A percentile compares a stretch with the other conserved stretches of the same genome.
phyloP scores from a whole-genome alignment of 2,797 vertebrate genomes.

The Psittacula derbiana region DNA sequence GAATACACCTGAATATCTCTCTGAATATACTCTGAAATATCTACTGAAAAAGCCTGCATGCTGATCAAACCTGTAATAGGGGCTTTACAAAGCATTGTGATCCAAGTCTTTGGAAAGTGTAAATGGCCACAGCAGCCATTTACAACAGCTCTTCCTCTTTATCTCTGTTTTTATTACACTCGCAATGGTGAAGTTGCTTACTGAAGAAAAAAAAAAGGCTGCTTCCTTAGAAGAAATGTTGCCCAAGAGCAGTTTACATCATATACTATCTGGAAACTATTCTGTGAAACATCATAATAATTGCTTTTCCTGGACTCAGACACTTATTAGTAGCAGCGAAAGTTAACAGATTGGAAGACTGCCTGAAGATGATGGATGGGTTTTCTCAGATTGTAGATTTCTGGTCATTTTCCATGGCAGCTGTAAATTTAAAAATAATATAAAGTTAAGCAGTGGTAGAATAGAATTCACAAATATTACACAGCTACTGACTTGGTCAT shows the following conservation, averaged over 20 bases:
- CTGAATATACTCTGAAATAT: neutral
- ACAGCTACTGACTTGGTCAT: slow-evolving; percentile 24
- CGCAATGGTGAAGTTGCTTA: neutral
- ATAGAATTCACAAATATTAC: slow-evolving; percentile 37
- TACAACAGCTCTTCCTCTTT: neutral
- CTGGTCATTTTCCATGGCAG: slow-evolving; percentile 87
- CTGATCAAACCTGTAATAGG: neutral
- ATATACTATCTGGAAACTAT: slow-evolving; percentile 77
- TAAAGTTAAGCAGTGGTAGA: slow-evolving; percentile 38
- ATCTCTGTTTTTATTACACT: neutral
- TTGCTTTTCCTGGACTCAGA: slow-evolving; percentile 88
- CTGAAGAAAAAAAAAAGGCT: neutral
- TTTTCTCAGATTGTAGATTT: slow-evolving; percentile 86
- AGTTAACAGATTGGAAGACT: slow-evolving; percentile 80
- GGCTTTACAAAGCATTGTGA: neutral
- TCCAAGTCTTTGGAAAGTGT: neutral
- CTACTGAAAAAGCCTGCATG: neutral
- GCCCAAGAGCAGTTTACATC: slow-evolving; percentile 31
- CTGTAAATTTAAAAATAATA: slow-evolving; percentile 79
- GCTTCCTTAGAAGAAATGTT: slow-evolving; percentile 8
- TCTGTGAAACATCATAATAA: slow-evolving; percentile 80
- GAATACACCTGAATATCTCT: neutral
- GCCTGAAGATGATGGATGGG: slow-evolving; percentile 83
- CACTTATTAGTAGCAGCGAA: slow-evolving; percentile 88
- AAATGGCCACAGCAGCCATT: neutral